Evolutionary conservation across 1,140 invertebrate species (phyloP).

Genomic region (Goniozus legneri): DNA sequence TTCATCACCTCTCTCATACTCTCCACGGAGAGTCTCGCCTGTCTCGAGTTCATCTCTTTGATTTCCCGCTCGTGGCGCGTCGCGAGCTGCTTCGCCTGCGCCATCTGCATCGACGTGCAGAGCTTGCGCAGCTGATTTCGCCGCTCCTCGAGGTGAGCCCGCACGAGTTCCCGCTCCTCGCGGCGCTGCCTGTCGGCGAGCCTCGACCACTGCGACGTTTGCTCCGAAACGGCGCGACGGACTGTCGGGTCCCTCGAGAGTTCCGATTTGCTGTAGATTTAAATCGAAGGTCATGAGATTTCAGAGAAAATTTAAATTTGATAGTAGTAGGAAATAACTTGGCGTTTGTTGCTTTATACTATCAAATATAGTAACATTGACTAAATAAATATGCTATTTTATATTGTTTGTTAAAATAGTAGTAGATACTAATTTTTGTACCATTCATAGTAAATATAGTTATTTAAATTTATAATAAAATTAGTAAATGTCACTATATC

Average conservation of each 20-base stretch:
- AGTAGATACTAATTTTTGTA: constrained; percentile 4
- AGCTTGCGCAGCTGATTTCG: constrained; percentile 81
- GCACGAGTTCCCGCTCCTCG: constrained; percentile 86
- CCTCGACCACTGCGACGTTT: constrained; percentile 92
- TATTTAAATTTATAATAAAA: no score
- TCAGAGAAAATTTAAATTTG: no score
- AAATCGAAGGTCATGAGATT: no score
- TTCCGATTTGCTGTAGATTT: constrained; percentile 69
- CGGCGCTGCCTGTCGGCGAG: constrained; percentile 84
- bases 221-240: constrained; percentile 78
- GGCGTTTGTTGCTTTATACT: neutral
- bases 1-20: constrained; percentile 92
- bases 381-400: neutral
- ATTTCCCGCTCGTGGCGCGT: constrained; percentile 88
- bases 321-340: no score
- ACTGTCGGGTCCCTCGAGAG: constrained; percentile 74
- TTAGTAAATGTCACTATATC: no score
- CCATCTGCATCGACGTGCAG: constrained; percentile 78
- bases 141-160: constrained; percentile 80
- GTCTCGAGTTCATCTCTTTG: constrained; percentile 93
- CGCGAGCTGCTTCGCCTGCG: constrained; percentile 88
- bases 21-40: constrained; percentile 95
- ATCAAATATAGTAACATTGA: constrained; percentile 3
- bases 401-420: neutral
- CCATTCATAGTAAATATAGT: neutral